Conservation (phyloP, 2,797 vertebrate species). For the Gymnoscopelus braueri region DNA sequence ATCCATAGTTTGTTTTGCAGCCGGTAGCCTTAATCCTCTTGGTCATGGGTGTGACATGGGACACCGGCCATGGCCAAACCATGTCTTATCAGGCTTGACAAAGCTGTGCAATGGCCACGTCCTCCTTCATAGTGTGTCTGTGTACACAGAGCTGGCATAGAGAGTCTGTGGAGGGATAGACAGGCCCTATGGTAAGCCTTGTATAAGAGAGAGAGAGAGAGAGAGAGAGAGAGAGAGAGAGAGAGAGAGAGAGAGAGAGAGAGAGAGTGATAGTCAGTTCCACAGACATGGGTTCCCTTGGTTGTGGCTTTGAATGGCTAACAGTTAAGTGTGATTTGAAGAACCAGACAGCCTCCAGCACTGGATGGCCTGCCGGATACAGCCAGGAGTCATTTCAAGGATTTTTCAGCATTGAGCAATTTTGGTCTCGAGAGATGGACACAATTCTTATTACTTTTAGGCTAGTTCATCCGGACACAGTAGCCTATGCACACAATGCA, state of each 20-base stretch:
- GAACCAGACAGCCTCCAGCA: slow-evolving; percentile 9
- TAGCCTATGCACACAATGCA: neutral
- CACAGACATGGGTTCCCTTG: slow-evolving; percentile 46
- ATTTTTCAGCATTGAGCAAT: slow-evolving; percentile 38
- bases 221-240: neutral
- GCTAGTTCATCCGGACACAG: neutral
- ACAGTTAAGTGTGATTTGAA: slow-evolving; percentile 46
- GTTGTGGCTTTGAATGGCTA: slow-evolving; percentile 36
- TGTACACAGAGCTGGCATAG: slow-evolving; percentile 32
- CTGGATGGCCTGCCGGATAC: slow-evolving; percentile 24
- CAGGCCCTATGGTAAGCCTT: slow-evolving; percentile 43
- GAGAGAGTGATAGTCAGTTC: slow-evolving; percentile 43
- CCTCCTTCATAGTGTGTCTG: slow-evolving; percentile 50
- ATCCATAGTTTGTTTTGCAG: slow-evolving; percentile 50
- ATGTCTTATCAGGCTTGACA: slow-evolving; percentile 61
- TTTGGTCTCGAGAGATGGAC: slow-evolving; percentile 22
- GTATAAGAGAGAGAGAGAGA: neutral
- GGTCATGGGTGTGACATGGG: slow-evolving; percentile 34
- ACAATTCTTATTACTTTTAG: slow-evolving; percentile 17
- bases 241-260: slow-evolving; percentile 1
- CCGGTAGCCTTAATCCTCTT: slow-evolving; percentile 55
- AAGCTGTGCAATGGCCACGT: slow-evolving; percentile 56
- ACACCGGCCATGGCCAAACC: slow-evolving; percentile 53
- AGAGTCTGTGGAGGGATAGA: slow-evolving; percentile 23
- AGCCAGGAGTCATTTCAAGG: slow-evolving; percentile 39